Evolutionary conservation across 2,888 invertebrate species (phyloP).

Genomic region (Agonopterix subpropinquella): DNA sequence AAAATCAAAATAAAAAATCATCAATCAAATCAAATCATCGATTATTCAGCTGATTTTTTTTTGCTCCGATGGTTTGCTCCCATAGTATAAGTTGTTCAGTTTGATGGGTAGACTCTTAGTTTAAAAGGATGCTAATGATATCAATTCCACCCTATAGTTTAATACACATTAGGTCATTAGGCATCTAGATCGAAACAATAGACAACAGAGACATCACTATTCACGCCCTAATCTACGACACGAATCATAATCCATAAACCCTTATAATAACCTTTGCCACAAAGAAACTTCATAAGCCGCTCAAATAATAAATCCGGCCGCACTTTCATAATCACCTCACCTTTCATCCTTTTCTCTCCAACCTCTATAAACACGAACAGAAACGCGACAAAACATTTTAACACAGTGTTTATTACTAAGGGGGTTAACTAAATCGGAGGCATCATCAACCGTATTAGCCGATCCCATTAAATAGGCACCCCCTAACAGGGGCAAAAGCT

Average conservation of each 20-base stretch:
- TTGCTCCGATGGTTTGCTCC: no score
- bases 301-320: conserved; percentile 44
- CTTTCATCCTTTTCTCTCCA: conserved; percentile 18
- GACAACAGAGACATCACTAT: not conserved
- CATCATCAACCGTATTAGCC: conserved; percentile 70
- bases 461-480: conserved; percentile 66
- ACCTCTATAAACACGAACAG: conserved; percentile 8
- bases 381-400: conserved; percentile 27
- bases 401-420: conserved; percentile 55
- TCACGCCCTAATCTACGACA: not conserved
- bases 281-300: conserved; percentile 45
- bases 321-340: conserved; percentile 38
- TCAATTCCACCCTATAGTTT: no score
- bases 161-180: no score
- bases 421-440: conserved; percentile 56
- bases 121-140: no score
- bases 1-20: no score
- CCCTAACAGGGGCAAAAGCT: conserved; percentile 58
- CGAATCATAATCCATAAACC: conserved; percentile 6
- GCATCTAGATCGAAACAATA: not conserved
- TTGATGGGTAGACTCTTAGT: no score
- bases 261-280: conserved; percentile 16
- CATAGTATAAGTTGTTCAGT: no score
- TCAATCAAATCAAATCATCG: no score
- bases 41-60: no score